Evolutionary conservation across 53 echinoderm and acorn worm genomes (phyloP).

Genomic region (Echinometra lucunter): DNA sequence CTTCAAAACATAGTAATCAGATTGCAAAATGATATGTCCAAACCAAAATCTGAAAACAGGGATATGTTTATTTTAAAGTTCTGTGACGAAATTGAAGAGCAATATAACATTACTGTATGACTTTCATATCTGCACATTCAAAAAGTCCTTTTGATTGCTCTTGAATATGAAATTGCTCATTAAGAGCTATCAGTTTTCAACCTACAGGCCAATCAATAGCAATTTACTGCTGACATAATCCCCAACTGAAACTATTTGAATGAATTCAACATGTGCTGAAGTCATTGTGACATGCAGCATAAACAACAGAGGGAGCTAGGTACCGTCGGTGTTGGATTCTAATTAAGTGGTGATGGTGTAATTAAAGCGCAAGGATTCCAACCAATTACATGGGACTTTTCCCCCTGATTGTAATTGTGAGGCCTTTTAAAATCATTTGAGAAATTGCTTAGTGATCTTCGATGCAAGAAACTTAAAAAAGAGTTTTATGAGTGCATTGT

Average conservation of each 20-base stretch:
- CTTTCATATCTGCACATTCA: too few relatives aligned
- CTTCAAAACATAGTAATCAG: background rate
- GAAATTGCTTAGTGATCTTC: too few relatives aligned
- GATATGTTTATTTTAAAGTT: background rate
- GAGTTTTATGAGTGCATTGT: too few relatives aligned
- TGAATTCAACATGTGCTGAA: background rate
- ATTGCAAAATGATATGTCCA: background rate
- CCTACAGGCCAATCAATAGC: too few relatives aligned
- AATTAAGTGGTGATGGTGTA: background rate
- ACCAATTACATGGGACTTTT: too few relatives aligned
- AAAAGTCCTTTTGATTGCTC: background rate
- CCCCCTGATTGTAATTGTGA: too few relatives aligned
- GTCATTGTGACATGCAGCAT: background rate
- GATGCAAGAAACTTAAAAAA: too few relatives aligned
- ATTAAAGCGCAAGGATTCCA: background rate
- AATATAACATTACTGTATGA: background rate
- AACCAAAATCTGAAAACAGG: background rate
- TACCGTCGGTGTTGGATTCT: background rate
- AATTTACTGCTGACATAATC: background rate
- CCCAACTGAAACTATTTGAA: background rate
- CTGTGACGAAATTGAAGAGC: background rate
- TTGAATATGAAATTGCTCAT: background rate
- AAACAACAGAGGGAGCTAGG: constrained; percentile 19
- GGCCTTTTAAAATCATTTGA: too few relatives aligned
- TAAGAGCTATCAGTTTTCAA: background rate